A percentile compares a stretch with the other conserved stretches of the same genome.
Evolutionary conservation across 2,797 vertebrate species (phyloP).

Genomic region (Hypotaenidia okinawae): DNA sequence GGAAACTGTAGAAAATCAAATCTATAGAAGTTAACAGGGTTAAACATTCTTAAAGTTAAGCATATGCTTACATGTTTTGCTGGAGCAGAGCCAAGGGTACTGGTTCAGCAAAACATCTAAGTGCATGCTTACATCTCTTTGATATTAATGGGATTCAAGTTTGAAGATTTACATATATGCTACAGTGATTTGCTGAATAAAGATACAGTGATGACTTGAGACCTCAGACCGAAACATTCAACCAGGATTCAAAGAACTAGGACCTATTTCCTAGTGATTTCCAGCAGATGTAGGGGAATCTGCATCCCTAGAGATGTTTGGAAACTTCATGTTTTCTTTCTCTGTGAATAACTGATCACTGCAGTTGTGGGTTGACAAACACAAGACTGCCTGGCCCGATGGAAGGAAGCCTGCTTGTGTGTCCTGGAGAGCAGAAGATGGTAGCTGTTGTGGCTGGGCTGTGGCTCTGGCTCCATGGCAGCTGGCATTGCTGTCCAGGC

Average conservation of each 20-base stretch:
- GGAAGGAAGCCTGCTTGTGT: not conserved
- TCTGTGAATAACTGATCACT: not conserved
- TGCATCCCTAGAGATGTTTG: not conserved
- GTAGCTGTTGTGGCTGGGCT: not conserved
- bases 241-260: not conserved
- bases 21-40: slow-evolving; percentile 47
- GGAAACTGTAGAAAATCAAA: slow-evolving; percentile 58
- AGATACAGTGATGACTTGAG: slow-evolving; percentile 15
- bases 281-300: not conserved
- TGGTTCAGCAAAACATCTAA: slow-evolving; percentile 51
- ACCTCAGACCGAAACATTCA: not conserved
- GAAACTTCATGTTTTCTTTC: not conserved
- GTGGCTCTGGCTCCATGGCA: accelerated
- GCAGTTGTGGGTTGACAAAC: not conserved
- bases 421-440: not conserved
- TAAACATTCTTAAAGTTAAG: slow-evolving; percentile 58
- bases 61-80: slow-evolving; percentile 51
- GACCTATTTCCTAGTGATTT: not conserved
- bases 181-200: slow-evolving; percentile 20
- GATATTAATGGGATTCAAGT: slow-evolving; percentile 58
- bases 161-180: slow-evolving; percentile 53
- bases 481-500: not conserved
- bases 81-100: slow-evolving; percentile 36
- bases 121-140: slow-evolving; percentile 43
- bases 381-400: not conserved